Base-by-base conservation (phyloP, 2,113 vertebrate genomes). In the Pangasianodon gigas region DNA sequence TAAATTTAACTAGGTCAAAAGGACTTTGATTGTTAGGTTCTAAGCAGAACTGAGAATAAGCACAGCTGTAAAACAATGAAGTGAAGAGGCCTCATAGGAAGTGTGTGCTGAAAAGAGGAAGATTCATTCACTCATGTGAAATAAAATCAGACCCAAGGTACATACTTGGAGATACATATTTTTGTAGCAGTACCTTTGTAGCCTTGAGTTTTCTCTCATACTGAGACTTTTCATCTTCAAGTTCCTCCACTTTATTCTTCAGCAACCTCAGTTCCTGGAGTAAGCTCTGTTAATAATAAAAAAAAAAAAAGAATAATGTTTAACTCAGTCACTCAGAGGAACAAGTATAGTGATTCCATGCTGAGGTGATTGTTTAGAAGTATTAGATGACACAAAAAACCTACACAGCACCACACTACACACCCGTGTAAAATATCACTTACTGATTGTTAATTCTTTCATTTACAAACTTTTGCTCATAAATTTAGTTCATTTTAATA, bases 181-280 rank as follows among this genome's bases (percentile, higher is more conserved):
- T 75, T 19, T 84, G 41, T 9, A 13, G 67, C 21, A 69, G 96
- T 97, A 99, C 98, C 97, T 98, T 98, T 21, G 97, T 98, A 85
- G 97, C 96, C 92, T 98, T 98, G 91, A 99, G 95, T 93, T 97
- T 97, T 96, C 96, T 97, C 88, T 99, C 98, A 0, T 98, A 99
- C 69, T 98, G 97, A 62, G 95, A 94, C 91, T 98, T 97, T 94
- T 99, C 97, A n/a, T 97, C 97, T 94, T 99, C 98, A 92, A 99
- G 93, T 88, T 98, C 95, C 87, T 98, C 97, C 69, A 99, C 98
- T 95, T 97, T 98, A 88, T 97, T 97, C 94, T 97, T 99, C 54
- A 99, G 96, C 71, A 96, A 95, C 88, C 94, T 96, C 58, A 99
- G 97, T 87, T 99, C 98, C 91, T 97, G 97, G 0, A 97, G 81